Evolutionary conservation across 2,888 invertebrate genomes (phyloP), one percentile per base, ranked within the genome.

Genomic region (Morinoia aosen): DNA sequence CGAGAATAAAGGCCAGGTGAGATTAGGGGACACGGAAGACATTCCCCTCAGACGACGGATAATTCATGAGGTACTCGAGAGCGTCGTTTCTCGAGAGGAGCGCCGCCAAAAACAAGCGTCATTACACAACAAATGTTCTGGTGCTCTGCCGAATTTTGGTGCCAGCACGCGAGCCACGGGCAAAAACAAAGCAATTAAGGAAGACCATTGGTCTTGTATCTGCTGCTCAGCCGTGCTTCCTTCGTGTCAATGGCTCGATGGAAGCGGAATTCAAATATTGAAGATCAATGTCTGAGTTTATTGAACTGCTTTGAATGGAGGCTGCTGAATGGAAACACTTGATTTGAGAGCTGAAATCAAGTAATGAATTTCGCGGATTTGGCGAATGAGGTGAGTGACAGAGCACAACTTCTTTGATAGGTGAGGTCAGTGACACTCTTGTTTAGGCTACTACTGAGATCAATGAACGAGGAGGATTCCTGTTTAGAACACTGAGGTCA

Each of bases 41-140:
- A 8, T 61, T 19, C 33, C 33, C 76, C 76, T 25, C 76, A 33
- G 93, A 93, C 93, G 57, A 93, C 48, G 57, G 48, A 57, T 57
- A 48, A 93, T 93, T 56, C 93, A 93, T 93, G 93, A 57, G n/a
- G 93, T 57, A 57, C 93, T 93, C 33, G 57, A 93, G 57, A 56
- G 56, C 40, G 93, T 48, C 39, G 93, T 93, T 57, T 57, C 93
- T 93, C 90, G 39, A 33, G 90, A 76, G 16, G 90, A 90, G 39
- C 39, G 40, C 14, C 12, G 48, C 76, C 57, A 93, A 93, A 93
- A 93, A 93, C 93, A 93, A 93, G 93, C 57, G 93, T 57, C 93
- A 93, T 93, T 93, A 93, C 57, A 57, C 33, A 56, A 57, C 57
- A 57, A 48, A 56, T 93, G 93, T 93, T 56, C 33, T 14, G 56